Evolutionary conservation across 2,888 invertebrate genomes (phyloP), one percentile per base, ranked within the genome.

Genomic region (Lithophane semibrunnea): DNA sequence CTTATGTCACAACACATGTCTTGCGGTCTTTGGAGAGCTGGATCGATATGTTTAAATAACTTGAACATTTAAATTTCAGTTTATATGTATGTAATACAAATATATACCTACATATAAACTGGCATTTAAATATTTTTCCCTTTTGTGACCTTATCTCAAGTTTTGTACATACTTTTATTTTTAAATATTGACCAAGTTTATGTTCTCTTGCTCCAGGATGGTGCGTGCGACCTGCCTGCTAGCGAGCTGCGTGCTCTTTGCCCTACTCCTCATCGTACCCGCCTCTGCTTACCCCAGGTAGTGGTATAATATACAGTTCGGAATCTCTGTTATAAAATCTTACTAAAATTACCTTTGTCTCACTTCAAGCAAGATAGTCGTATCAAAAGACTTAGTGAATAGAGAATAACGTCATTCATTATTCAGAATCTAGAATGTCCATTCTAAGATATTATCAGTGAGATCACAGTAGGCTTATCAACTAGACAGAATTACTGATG

Each of bases 201-300:
- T 67, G 44, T 67, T 79, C 12, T 18, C 64, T 92, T 90, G 88
- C 95, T 95, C 2, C 94, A 96, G 96, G 88, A 96, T 95, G 95
- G 94, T 94, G 86, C 95, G 95, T 91, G 93, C 91, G 84, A 96
- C 91, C 92, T 97, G 91, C 89, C 90, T 95, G 86, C 90, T 94
- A 91, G 95, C 92, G 90, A 96, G 93, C 93, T 97, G 94, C 92
- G 93, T 92, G 87, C 94, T 96, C 75, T 90, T 94, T 77, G 92
- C 95, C 0, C 90, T 96, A 37, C 91, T 96, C 2, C 91, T 96
- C 73, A 90, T 94, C 60, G 90, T 94, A 60, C 95, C 96, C n/a
- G 90, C 95, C 0, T 89, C 94, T 44, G 93, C 96, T 61, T 96
- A 95, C 89, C 96, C 97, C 90, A 96, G 97, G 97, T 97, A 95